Conservation (phyloP, 2,888 invertebrate species). For the Pristionchus maxplancki region DNA sequence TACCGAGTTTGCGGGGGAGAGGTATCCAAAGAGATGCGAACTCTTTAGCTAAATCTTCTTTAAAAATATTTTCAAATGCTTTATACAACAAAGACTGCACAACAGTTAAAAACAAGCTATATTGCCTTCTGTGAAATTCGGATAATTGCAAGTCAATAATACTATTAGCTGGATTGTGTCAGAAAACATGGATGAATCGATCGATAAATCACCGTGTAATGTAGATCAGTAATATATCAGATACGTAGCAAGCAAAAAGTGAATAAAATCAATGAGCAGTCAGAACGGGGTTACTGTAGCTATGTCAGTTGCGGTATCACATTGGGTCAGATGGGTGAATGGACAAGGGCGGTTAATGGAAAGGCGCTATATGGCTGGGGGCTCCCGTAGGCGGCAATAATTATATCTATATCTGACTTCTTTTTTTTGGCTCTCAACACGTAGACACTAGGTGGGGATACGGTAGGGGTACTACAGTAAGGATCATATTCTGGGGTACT, state of each 20-base stretch:
- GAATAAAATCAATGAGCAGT: neutral
- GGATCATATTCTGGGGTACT: no score
- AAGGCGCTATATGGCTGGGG: conserved; percentile 13
- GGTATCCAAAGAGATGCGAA: neutral
- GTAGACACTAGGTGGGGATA: neutral
- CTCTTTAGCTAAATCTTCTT: neutral
- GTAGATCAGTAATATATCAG: conserved; percentile 9
- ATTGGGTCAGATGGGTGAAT: neutral
- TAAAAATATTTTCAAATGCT: neutral
- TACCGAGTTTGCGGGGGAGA: neutral
- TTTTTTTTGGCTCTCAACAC: neutral
- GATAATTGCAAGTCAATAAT: conserved; percentile 32
- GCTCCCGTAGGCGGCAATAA: neutral
- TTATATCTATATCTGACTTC: neutral
- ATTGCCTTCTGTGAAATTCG: neutral
- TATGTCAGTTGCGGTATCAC: neutral
- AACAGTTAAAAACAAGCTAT: neutral
- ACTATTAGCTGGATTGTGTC: conserved; percentile 18
- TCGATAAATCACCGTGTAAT: conserved; percentile 32
- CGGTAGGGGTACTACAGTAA: no score
- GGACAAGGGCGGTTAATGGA: neutral
- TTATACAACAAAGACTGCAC: conserved; percentile 6
- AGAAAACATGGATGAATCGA: neutral
- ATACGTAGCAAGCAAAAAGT: neutral
- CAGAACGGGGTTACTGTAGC: neutral